Percentiles rank a stretch among this genome's conserved stretches.
Evolutionary conservation across 2,797 vertebrate genomes (phyloP).

Genomic region (Antrozous pallidus): DNA sequence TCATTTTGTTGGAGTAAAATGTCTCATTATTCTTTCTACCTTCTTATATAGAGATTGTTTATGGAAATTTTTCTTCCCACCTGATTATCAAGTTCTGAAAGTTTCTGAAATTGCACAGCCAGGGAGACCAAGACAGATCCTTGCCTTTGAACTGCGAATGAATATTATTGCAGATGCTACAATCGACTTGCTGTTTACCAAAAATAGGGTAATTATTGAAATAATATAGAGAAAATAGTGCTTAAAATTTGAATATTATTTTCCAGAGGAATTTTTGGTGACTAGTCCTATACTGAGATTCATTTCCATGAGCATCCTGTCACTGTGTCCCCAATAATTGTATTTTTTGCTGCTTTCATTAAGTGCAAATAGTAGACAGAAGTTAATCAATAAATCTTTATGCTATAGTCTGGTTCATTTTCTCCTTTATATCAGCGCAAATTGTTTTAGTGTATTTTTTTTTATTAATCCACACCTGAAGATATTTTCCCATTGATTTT

Average conservation of each 20-base stretch:
- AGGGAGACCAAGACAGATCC: slow-evolving; percentile 93
- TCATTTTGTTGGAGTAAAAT: slow-evolving; percentile 41
- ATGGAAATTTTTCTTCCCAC: slow-evolving; percentile 99
- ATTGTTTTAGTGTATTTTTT: slow-evolving; percentile 31
- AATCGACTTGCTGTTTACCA: slow-evolving; percentile 98
- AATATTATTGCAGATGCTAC: slow-evolving; percentile 99
- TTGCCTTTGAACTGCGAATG: slow-evolving; percentile 98
- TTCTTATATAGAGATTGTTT: slow-evolving; percentile 89
- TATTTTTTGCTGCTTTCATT: neutral
- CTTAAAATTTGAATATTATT: slow-evolving; percentile 31
- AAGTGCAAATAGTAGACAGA: slow-evolving; percentile 21
- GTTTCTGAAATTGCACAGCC: slow-evolving; percentile 91
- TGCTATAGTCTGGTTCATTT: neutral
- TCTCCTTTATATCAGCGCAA: neutral
- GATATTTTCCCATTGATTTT: neutral
- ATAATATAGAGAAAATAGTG: slow-evolving; percentile 15
- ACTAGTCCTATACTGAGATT: neutral
- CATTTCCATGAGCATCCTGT: neutral
- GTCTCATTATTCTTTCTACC: neutral
- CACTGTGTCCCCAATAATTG: neutral
- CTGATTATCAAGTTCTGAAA: slow-evolving; percentile 96
- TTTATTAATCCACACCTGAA: neutral
- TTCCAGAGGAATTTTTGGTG: neutral
- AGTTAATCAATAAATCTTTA: neutral
- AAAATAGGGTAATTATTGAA: slow-evolving; percentile 91